phyloP scores from a whole-genome alignment of 2,113 vertebrate genomes.

The Eretmochelys imbricata region DNA sequence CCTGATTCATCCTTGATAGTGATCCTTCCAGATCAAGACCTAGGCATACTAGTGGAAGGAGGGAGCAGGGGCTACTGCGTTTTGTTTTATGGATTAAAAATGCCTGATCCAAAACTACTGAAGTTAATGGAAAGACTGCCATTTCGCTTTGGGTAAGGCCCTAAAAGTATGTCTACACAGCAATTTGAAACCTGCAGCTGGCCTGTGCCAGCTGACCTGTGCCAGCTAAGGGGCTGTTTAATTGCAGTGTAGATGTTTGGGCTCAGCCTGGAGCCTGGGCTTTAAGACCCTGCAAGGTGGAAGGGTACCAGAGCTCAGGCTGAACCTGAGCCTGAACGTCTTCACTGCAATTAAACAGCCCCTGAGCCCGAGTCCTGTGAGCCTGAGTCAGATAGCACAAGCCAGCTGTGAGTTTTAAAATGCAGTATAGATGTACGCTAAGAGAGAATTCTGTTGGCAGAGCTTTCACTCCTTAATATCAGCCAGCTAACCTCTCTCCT shows the following conservation, averaged over 20 bases:
- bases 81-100: background rate
- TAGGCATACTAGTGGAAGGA: background rate
- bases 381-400: background rate
- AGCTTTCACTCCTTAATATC: background rate
- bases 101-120: background rate
- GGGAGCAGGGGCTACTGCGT: background rate
- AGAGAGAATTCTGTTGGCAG: background rate
- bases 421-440: background rate
- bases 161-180: background rate
- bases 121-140: background rate
- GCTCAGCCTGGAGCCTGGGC: background rate
- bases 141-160: background rate
- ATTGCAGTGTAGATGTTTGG: background rate
- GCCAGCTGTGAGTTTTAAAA: background rate
- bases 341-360: background rate
- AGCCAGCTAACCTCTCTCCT: background rate
- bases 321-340: background rate
- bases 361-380: background rate
- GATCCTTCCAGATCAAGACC: background rate
- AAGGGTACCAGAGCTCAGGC: background rate
- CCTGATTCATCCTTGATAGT: background rate
- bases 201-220: background rate
- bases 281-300: background rate
- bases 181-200: background rate
- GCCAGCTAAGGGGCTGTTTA: background rate